Conservation (phyloP, 2,797 vertebrate genomes). For the Scolopax bukidnonensis region DNA sequence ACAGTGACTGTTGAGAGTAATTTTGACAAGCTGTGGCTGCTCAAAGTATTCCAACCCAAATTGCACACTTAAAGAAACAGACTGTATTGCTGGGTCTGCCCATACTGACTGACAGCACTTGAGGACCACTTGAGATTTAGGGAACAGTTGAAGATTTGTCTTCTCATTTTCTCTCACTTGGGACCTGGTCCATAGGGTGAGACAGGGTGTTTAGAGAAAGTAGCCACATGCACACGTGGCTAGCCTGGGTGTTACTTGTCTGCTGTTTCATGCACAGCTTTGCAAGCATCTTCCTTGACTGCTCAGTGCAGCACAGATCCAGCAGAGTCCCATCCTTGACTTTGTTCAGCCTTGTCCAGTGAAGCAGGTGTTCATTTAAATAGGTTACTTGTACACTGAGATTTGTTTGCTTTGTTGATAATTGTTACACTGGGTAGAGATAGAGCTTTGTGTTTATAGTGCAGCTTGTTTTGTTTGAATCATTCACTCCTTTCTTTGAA, state of each 20-base stretch:
- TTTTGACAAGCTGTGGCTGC: not conserved
- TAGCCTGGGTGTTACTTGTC: not conserved
- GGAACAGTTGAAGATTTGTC: not conserved
- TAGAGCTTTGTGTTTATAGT: conserved; percentile 1
- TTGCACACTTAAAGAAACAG: not conserved
- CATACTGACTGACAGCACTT: not conserved
- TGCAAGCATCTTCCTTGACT: not conserved
- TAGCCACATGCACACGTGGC: not conserved
- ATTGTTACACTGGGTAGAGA: not conserved
- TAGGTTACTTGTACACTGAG: not conserved
- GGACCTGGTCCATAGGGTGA: not conserved
- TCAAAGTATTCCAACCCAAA: not conserved
- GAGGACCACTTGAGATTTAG: not conserved
- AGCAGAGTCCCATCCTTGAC: not conserved
- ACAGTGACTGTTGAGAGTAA: not conserved
- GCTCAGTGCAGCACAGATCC: not conserved
- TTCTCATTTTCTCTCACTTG: not conserved
- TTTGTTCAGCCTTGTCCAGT: not conserved
- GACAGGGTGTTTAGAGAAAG: not conserved
- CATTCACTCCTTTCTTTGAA: not conserved
- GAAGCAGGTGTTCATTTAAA: conserved; percentile 32
- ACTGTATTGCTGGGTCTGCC: not conserved
- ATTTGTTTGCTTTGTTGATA: conserved; percentile 33
- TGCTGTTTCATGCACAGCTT: not conserved
- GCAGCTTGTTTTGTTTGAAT: conserved; percentile 9